phyloP scores from a whole-genome alignment of 2,113 vertebrate species.

The rat (Rattus norvegicus) region GRCr8 NC_086035.1:36163001-36163500 shows the following conservation, averaged over 20 bases:
- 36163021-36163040: slow-evolving; percentile 26
- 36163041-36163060: slow-evolving; percentile 41
- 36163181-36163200: slow-evolving; percentile 49
- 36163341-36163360: not conserved
- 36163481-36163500: slow-evolving; percentile 58
- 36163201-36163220: slow-evolving; percentile 19
- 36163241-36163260: not conserved
- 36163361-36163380: not conserved
- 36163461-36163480: slow-evolving; percentile 74
- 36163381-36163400: not conserved
- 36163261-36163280: slow-evolving; percentile 11
- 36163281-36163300: not conserved
- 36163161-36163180: slow-evolving; percentile 56
- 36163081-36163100: slow-evolving; percentile 68
- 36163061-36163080: slow-evolving; percentile 62
- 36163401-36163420: slow-evolving; percentile 57
- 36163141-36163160: not conserved
- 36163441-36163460: slow-evolving; percentile 63
- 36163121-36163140: not conserved
- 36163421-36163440: not conserved
- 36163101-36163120: slow-evolving; percentile 75
- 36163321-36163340: slow-evolving; percentile 55
- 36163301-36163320: not conserved
- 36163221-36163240: slow-evolving; percentile 41
- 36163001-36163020: slow-evolving; percentile 55